Conservation (phyloP, 2,888 invertebrate genomes). For the Himalopsyche tibetana region DNA sequence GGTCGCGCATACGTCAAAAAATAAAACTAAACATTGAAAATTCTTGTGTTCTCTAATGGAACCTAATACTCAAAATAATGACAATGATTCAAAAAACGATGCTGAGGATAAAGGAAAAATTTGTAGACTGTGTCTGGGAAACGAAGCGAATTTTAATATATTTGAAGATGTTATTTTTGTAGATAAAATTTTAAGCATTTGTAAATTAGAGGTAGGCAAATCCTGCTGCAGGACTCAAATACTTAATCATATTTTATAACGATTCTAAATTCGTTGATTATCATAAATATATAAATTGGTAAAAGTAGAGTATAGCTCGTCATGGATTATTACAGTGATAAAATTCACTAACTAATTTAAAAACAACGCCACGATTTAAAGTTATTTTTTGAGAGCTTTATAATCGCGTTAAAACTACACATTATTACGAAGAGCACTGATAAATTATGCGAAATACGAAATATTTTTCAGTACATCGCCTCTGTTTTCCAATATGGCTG, state of each 20-base stretch:
- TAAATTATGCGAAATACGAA: too few species aligned
- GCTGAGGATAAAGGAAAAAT: slow-evolving; percentile 33
- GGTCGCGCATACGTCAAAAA: slow-evolving; percentile 2
- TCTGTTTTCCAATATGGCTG: too few species aligned
- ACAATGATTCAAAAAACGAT: background rate
- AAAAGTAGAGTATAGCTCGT: too few species aligned
- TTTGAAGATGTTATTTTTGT: slow-evolving; percentile 49
- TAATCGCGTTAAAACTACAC: too few species aligned
- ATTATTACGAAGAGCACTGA: too few species aligned
- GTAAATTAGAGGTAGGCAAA: slow-evolving; percentile 47
- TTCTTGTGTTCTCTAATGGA: background rate
- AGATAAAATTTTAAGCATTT: slow-evolving; percentile 53
- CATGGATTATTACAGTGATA: too few species aligned
- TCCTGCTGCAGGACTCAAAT: too few species aligned
- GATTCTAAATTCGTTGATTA: background rate
- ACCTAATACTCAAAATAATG: background rate
- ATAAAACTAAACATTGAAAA: slow-evolving; percentile 32
- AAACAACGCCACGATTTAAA: too few species aligned
- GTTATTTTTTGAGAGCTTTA: too few species aligned
- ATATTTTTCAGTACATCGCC: too few species aligned
- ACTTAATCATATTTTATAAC: background rate
- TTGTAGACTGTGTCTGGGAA: slow-evolving; percentile 54
- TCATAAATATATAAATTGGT: too few species aligned
- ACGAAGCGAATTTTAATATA: slow-evolving; percentile 53
- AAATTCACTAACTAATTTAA: too few species aligned